Conservation (phyloP, 2,888 invertebrate genomes). For the Deilephila elpenor region DNA sequence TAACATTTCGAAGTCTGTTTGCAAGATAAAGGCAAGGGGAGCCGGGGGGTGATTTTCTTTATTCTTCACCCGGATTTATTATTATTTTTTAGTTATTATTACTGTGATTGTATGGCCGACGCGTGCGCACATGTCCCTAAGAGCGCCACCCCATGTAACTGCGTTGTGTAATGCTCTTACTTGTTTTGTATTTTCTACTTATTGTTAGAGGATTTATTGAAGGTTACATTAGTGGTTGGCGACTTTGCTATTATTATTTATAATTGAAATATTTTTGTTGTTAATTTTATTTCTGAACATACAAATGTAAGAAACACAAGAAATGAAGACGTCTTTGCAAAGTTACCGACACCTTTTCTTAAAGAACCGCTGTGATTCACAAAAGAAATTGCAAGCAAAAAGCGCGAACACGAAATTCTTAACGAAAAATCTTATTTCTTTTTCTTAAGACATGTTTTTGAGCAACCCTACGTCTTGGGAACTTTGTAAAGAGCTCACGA, state of each 20-base stretch:
- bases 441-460: constrained; percentile 1
- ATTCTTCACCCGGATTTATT: constrained; percentile 84
- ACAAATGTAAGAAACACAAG: neutral
- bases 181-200: constrained; percentile 65
- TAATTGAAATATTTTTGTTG: neutral
- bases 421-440: neutral
- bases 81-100: constrained; percentile 85
- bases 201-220: constrained; percentile 77
- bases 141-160: constrained; percentile 63
- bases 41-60: constrained; percentile 83
- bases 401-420: neutral
- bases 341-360: neutral
- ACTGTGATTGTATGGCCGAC: constrained; percentile 77
- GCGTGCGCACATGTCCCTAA: constrained; percentile 82
- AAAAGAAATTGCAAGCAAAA: neutral
- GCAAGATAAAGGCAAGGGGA: constrained; percentile 84
- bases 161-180: constrained; percentile 76
- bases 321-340: neutral
- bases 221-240: constrained; percentile 72
- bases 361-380: neutral
- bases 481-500: neutral
- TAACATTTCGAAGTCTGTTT: constrained; percentile 82
- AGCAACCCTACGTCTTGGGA: neutral
- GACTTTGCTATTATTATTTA: neutral
- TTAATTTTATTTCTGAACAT: neutral